Evolutionary conservation across 2,888 invertebrate species (phyloP), one percentile per base, ranked within the genome.

Genomic region (Clunio marinus): DNA sequence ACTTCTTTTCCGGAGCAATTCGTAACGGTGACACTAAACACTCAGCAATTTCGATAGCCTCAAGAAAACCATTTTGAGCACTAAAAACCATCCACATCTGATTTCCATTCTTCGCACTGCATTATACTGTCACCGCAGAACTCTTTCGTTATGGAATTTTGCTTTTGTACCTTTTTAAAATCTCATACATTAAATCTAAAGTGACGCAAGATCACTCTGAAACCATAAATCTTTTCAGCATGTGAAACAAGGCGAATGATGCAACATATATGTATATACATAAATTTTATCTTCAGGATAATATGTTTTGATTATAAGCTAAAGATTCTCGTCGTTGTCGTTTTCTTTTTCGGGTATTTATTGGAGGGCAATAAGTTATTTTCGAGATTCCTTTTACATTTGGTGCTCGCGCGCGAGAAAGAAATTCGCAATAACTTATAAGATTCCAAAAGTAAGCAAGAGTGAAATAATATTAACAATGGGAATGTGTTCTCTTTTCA

Each of bases 381-480:
- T 62, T 37, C 22, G 22, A 5, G 20, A 51, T 51, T 17, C 5
- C 32, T 7, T 32, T 17, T 51, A 7, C 15, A 7, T 41, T n/a
- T 41, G 41, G 8, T 15, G 41, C 10, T 17, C 24, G 25, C 24
- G 51, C 15, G 15, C 10, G 13, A 57, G n/a, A 28, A 51, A 51
- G 51, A 51, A 66, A 66, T 46, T 66, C 66, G 66, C 66, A 66
- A 66, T 66, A 63, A 45, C 46, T 63, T 65, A 66, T 46, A 65
- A 65, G 46, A 46, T 15, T 66, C 55, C 28, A 5, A 7, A 27
- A 45, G 63, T 13, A 20, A 28, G 37, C 22, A 24, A 59, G 20
- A 28, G 25, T 17, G 51, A 51, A 59, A 4, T 24, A 22, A 22
- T 60, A 51, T 66, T 66, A 66, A 66, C 66, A 66, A 66, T 66